Conservation (phyloP, 37 sponge, comb jelly and placozoan genomes). For the Chondrosia reniformis region DNA sequence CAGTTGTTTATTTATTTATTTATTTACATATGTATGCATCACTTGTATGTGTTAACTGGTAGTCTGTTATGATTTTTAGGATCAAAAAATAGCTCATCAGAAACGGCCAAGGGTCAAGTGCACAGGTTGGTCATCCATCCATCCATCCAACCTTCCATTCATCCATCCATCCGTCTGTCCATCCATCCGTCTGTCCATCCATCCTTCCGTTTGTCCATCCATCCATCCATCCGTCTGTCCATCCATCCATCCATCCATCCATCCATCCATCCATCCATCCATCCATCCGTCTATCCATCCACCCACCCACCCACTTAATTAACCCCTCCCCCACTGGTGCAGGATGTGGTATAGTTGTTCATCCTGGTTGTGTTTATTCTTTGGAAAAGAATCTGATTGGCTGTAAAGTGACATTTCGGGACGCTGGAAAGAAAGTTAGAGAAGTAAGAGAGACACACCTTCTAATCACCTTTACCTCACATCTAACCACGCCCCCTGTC, state of each 20-base stretch:
- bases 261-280: background rate
- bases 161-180: constrained; percentile 19
- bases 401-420: constrained; percentile 78
- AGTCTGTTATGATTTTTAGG: constrained; percentile 4
- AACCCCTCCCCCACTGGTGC: background rate
- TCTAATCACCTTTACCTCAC: no score
- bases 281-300: background rate
- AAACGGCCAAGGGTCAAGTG: constrained; percentile 15
- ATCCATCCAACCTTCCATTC: background rate
- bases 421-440: constrained; percentile 61
- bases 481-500: background rate
- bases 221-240: background rate
- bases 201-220: background rate
- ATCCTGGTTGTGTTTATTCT: constrained; percentile 50
- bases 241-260: background rate
- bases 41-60: background rate
- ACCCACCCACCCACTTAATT: background rate
- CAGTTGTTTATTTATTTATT: background rate
- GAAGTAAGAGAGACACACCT: constrained; percentile 41
- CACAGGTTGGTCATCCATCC: constrained; percentile 4
- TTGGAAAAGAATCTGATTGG: constrained; percentile 32
- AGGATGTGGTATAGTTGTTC: constrained; percentile 68
- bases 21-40: background rate
- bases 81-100: constrained; percentile 23
- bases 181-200: background rate